phyloP scores from a whole-genome alignment of 2,797 vertebrate genomes.

The Trematomus bernacchii region DNA sequence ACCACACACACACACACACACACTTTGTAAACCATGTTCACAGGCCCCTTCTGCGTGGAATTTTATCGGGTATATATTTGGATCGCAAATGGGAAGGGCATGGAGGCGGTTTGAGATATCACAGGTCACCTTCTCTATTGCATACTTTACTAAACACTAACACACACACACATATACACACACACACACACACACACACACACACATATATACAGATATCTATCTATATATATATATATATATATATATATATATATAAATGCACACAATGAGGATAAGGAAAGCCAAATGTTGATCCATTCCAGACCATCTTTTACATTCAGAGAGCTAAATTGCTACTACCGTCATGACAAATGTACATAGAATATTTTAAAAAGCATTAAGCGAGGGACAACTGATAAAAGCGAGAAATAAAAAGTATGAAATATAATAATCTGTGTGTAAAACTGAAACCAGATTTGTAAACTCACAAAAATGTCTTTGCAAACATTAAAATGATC shows the following conservation, averaged over 20 bases:
- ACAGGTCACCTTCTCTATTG: constrained; percentile 71
- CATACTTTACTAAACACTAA: constrained; percentile 43
- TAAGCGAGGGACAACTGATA: constrained; percentile 45
- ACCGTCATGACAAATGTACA: constrained; percentile 41
- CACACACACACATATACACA: neutral
- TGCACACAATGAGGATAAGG: constrained; percentile 29
- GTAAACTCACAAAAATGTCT: no score
- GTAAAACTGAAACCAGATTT: no score
- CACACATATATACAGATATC: no score
- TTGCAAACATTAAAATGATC: no score
- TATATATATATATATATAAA: no score
- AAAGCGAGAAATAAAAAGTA: constrained; percentile 11
- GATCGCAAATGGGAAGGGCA: constrained; percentile 60
- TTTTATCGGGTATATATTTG: constrained; percentile 85
- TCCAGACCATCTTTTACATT: constrained; percentile 60
- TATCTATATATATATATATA: no score
- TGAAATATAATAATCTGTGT: no score
- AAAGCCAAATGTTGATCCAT: constrained; percentile 50
- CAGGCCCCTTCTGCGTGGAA: constrained; percentile 60
- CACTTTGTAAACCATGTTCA: constrained; percentile 60
- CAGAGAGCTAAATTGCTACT: constrained; percentile 25
- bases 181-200: neutral
- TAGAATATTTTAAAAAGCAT: constrained; percentile 34
- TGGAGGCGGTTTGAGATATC: constrained; percentile 69
- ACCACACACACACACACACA: constrained; percentile 49